These are phyloP conservation scores for Rhineura floridana DNA, from an alignment of 2,113 vertebrate species.

Conservation along the genomic window DNA sequence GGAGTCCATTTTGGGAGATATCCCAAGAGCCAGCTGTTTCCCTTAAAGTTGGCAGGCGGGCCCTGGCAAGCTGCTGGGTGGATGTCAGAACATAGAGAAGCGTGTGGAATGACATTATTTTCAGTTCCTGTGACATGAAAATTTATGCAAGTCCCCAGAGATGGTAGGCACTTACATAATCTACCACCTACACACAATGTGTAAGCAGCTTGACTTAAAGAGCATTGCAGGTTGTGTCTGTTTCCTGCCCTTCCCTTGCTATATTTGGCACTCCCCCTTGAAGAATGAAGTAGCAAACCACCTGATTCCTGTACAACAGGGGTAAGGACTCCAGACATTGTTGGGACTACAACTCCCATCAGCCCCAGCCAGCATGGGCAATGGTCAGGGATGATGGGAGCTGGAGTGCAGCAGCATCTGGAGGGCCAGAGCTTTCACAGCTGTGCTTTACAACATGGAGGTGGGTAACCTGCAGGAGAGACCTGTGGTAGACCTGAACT, in stretches of 20 bases:
- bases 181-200: not conserved
- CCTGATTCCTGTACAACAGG: not conserved
- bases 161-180: not conserved
- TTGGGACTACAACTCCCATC: not conserved
- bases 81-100: not conserved
- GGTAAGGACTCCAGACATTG: not conserved
- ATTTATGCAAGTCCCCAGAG: not conserved
- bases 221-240: not conserved
- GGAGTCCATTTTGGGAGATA: not conserved
- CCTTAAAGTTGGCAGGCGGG: not conserved
- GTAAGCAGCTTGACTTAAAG: not conserved
- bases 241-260: not conserved
- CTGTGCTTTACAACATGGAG: not conserved
- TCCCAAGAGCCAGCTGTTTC: not conserved
- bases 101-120: not conserved
- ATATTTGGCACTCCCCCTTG: not conserved
- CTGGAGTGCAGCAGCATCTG: too few relatives aligned
- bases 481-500: not conserved
- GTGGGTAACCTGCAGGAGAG: not conserved
- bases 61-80: not conserved
- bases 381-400: not conserved
- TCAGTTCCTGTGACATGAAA: not conserved
- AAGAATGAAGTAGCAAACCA: not conserved
- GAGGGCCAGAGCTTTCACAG: not conserved
- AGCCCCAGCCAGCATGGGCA: not conserved